Evolutionary conservation across 23 tunicate species (phyloP).

Genomic region (Botrylloides violaceus): DNA sequence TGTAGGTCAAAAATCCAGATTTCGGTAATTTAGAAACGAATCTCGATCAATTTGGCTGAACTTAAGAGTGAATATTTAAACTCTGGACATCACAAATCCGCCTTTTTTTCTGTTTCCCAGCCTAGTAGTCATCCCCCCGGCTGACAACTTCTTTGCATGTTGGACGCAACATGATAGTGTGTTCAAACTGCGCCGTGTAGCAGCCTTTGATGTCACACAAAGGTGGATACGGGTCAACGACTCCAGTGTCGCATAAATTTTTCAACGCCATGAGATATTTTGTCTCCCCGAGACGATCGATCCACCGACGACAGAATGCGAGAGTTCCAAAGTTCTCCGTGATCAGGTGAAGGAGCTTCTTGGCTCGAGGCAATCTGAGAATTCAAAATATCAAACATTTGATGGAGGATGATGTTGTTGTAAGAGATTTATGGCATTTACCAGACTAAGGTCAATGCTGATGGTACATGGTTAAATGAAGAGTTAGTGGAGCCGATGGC

Average conservation of each 20-base stretch:
- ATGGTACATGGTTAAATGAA: no score
- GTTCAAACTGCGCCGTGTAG: slow-evolving; percentile 98
- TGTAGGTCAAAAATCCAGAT: no score
- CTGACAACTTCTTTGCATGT: slow-evolving; percentile 98
- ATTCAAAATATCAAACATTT: no score
- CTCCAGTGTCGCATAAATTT: slow-evolving; percentile 81
- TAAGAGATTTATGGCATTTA: no score
- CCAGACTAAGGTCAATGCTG: no score
- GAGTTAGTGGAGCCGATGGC: no score
- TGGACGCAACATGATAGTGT: slow-evolving; percentile 90
- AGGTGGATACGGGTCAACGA: slow-evolving; percentile 90
- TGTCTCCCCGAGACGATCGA: slow-evolving; percentile 93
- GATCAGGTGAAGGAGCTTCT: slow-evolving; percentile 62
- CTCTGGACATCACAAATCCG: no score
- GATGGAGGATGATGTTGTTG: no score
- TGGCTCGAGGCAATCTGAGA: slow-evolving; percentile 75
- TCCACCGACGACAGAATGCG: slow-evolving; percentile 98
- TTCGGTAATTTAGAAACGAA: no score
- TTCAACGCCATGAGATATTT: slow-evolving; percentile 88
- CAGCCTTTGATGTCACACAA: slow-evolving; percentile 90
- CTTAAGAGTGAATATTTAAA: no score
- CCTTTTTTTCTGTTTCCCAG: no score
- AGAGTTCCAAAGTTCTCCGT: slow-evolving; percentile 90
- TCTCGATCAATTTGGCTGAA: no score
- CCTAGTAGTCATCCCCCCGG: slow-evolving; percentile 86